phyloP scores from a whole-genome alignment of 1,140 invertebrate genomes.

The Panagrolaimus sp. region DNA sequence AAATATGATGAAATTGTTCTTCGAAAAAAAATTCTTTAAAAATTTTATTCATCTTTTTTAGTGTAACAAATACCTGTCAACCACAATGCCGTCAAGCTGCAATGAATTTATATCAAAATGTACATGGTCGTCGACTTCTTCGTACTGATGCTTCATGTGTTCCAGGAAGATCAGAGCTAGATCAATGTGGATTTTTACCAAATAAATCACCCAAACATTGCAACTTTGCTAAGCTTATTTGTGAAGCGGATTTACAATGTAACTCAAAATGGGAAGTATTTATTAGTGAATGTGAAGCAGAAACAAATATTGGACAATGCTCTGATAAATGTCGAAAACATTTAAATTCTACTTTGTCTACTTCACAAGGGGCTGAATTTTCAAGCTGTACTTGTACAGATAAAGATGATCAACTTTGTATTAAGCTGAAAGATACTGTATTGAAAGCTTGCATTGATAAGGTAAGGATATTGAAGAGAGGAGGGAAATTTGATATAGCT shows the following conservation, averaged over 20 bases:
- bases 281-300: conserved; percentile 48
- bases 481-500: no score
- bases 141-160: conserved; percentile 46
- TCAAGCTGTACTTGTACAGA: conserved; percentile 44
- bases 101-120: conserved; percentile 46
- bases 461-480: background rate
- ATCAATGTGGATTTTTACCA: conserved; percentile 50
- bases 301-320: conserved; percentile 41
- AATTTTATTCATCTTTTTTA: conserved; percentile 23
- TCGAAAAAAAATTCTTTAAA: no score
- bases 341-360: conserved; percentile 44
- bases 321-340: conserved; percentile 43
- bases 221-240: conserved; percentile 43
- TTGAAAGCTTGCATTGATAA: conserved; percentile 37
- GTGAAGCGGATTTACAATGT: conserved; percentile 48
- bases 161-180: conserved; percentile 45
- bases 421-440: conserved; percentile 35
- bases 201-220: conserved; percentile 46
- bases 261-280: conserved; percentile 52
- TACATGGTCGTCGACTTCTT: conserved; percentile 42
- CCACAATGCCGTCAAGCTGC: conserved; percentile 48
- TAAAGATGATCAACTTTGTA: conserved; percentile 44
- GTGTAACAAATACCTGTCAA: conserved; percentile 49
- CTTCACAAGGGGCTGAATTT: conserved; percentile 31
- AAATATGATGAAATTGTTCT: no score